phyloP scores from a whole-genome alignment of 92 coral and sea anemone genomes.

The Porites lobata region DNA sequence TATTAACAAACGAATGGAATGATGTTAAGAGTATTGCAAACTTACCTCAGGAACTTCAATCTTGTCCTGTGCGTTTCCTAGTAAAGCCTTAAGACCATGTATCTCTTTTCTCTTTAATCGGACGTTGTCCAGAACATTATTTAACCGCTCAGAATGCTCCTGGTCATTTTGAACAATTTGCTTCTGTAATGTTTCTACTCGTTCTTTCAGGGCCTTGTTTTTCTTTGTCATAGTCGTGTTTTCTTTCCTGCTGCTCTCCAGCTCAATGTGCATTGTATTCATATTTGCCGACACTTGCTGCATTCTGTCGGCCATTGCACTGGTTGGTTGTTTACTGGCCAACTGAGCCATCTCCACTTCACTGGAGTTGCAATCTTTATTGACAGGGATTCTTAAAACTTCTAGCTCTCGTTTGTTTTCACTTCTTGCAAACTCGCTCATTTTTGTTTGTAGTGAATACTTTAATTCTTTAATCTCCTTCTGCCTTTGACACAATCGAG shows the following conservation, averaged over 20 bases:
- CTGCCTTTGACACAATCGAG: not conserved
- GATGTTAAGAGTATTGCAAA: not conserved
- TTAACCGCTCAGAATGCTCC: constrained; percentile 5
- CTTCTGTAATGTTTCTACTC: not conserved
- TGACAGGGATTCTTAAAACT: not conserved
- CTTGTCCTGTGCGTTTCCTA: not conserved
- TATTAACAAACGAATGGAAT: not conserved
- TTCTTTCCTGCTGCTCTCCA: constrained; percentile 7
- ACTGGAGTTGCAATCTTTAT: not conserved
- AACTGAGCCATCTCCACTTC: not conserved
- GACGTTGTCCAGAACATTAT: constrained; percentile 26
- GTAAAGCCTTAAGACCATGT: constrained; percentile 9
- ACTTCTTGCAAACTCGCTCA: not conserved
- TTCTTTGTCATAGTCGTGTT: not conserved
- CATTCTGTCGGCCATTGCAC: constrained; percentile 27
- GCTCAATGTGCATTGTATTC: constrained; percentile 10
- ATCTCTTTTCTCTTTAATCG: constrained; percentile 18
- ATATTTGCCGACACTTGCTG: constrained; percentile 2
- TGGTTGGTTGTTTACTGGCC: constrained; percentile 14
- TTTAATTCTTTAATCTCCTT: not conserved
- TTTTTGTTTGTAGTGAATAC: not conserved
- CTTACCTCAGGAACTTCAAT: not conserved
- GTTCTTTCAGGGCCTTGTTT: constrained; percentile 20
- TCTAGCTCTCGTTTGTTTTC: not conserved
- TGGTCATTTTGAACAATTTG: not conserved